Evolutionary conservation across 1,140 invertebrate species (phyloP).

Genomic region (Bombus waltoni): DNA sequence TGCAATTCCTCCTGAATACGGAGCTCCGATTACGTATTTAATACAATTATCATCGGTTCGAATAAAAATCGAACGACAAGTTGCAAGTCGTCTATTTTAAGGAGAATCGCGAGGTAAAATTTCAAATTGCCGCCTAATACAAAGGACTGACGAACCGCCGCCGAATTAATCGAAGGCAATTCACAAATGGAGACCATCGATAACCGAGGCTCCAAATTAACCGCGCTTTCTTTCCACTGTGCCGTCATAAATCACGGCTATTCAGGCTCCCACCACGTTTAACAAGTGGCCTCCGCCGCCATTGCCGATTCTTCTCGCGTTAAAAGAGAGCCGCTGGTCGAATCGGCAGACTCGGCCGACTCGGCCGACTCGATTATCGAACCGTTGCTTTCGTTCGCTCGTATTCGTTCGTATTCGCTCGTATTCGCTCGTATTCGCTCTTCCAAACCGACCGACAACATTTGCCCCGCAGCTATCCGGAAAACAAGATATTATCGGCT

Average conservation of each 20-base stretch:
- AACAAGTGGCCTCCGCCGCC: background rate
- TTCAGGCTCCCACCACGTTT: background rate
- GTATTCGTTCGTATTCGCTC: background rate
- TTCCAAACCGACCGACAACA: background rate
- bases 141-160: background rate
- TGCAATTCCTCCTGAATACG: background rate
- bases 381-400: background rate
- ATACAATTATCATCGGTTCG: background rate
- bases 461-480: slow-evolving; percentile 1
- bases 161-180: slow-evolving; percentile 30
- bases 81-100: background rate
- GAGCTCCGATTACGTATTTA: background rate
- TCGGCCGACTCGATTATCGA: background rate
- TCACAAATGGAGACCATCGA: background rate
- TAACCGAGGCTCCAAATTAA: slow-evolving; percentile 25
- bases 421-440: background rate
- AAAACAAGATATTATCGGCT: slow-evolving; percentile 48
- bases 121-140: background rate
- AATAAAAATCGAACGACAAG: background rate
- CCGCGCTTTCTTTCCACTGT: background rate
- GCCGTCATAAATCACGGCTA: slow-evolving; percentile 33
- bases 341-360: background rate
- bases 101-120: background rate
- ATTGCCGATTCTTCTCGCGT: slow-evolving; percentile 10
- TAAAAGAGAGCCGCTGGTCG: slow-evolving; percentile 19